Evolutionary conservation across 1,140 invertebrate genomes (phyloP), one percentile per base, ranked within the genome.

Genomic region (Orchestia grillus): DNA sequence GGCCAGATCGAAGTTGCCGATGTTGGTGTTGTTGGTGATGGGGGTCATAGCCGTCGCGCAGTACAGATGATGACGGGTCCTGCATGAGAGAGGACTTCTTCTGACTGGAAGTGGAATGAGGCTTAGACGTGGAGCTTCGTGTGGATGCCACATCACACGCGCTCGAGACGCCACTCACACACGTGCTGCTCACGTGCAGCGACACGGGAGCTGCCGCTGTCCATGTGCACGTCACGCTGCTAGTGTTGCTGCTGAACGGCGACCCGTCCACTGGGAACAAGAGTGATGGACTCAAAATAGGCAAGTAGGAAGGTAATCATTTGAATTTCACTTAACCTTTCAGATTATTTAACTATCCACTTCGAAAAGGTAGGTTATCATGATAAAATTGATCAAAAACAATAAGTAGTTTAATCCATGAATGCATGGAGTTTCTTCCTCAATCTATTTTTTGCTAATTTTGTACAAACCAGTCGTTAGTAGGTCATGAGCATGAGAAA

Each of bases 201-300:
- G 44, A 45, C 36, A 94, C 44, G 23, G 92, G 92, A 47, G 92
- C 44, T 8, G 92, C 92, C 3, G 47, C 92, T 8, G 92, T 94
- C 92, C 92, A 94, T 28, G 92, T 94, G 36, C 44, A 45, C 92
- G 92, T 94, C 44, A 94, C 92, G 43, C 92, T 40, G 44, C 44
- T 45, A 1, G 23, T 44, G 43, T 44, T 94, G 92, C 92, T 94
- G 92, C 92, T 45, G 43, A 94, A 94, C 43, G 92, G 1, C 19
- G 92, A 94, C 11, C 92, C 92, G 36, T 47, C 92, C 44, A 42
- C 92, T 94, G 92, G 15, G 0, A 77, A 90, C 23, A 43, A 16
- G 88, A 44, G 41, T 42, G 42, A 41, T 42, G 88, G 16, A 42
- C 23, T 42, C 3, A 90, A 11, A 90, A 90, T 0, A 90, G 88